Conservation (phyloP, 2,113 vertebrate genomes). For the Phrynosoma platyrhinos region DNA sequence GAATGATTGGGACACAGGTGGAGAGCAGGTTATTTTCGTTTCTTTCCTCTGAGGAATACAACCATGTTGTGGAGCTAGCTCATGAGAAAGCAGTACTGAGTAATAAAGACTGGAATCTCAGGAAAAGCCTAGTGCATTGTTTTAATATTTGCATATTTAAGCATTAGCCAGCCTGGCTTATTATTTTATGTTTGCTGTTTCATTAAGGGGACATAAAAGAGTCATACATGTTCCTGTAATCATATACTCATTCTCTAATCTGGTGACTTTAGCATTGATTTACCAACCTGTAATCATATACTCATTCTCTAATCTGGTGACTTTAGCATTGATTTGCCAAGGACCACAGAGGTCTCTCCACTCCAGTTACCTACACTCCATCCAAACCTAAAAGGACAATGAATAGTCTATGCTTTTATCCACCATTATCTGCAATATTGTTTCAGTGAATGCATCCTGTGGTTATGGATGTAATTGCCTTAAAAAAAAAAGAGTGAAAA, state of each 20-base stretch:
- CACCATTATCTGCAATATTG: constrained; percentile 80
- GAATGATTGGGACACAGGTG: constrained; percentile 63
- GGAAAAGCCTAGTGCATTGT: constrained; percentile 22
- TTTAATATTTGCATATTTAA: constrained; percentile 18
- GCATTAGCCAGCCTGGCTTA: background rate
- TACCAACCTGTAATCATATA: background rate
- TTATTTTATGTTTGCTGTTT: constrained; percentile 5
- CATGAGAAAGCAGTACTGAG: constrained; percentile 45
- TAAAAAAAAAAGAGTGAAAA: constrained; percentile 84
- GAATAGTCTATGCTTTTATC: constrained; percentile 67
- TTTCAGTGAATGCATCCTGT: constrained; percentile 80
- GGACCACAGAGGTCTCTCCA: background rate
- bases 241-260: background rate
- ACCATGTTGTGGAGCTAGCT: constrained; percentile 48
- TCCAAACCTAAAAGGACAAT: constrained; percentile 52
- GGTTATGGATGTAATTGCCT: constrained; percentile 85
- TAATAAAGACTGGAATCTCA: background rate
- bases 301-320: background rate
- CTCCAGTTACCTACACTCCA: constrained; percentile 47
- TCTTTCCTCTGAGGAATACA: constrained; percentile 67
- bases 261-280: constrained; percentile 12
- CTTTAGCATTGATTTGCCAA: constrained; percentile 17
- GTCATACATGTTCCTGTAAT: background rate
- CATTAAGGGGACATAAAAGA: background rate
- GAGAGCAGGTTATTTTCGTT: constrained; percentile 68